Evolutionary conservation across 1,140 invertebrate species (phyloP).

Genomic region (Penaeus chinensis): DNA sequence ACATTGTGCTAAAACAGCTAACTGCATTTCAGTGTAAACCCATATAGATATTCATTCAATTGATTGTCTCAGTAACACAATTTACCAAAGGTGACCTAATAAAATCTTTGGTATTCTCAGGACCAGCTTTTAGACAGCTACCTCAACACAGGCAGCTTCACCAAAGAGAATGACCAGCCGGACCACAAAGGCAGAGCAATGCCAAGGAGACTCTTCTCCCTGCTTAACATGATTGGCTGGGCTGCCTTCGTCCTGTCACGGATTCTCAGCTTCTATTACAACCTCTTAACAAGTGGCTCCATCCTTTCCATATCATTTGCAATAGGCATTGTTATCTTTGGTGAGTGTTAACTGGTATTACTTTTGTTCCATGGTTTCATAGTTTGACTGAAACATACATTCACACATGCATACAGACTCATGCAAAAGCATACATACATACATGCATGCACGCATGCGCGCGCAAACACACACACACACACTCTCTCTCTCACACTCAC

Average conservation of each 20-base stretch:
- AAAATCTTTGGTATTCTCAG: constrained; percentile 69
- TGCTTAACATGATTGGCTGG: constrained; percentile 82
- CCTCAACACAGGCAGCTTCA: constrained; percentile 84
- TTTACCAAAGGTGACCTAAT: too few relatives aligned
- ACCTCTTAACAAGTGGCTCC: constrained; percentile 79
- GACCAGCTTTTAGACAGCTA: constrained; percentile 86
- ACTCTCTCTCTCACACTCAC: too few relatives aligned
- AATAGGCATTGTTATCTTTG: constrained; percentile 75
- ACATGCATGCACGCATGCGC: too few relatives aligned
- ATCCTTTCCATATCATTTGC: constrained; percentile 79
- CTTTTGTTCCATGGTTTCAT: constrained; percentile 10
- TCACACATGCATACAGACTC: too few relatives aligned
- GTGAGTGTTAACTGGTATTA: constrained; percentile 73
- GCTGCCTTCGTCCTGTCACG: constrained; percentile 76
- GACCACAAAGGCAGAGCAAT: constrained; percentile 72
- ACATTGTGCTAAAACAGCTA: too few relatives aligned
- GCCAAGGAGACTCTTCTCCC: constrained; percentile 74
- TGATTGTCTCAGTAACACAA: too few relatives aligned
- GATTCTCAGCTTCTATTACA: constrained; percentile 78
- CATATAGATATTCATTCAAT: too few relatives aligned
- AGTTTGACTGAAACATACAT: background rate
- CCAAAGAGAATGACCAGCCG: constrained; percentile 78
- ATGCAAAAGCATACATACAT: too few relatives aligned
- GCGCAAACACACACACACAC: too few relatives aligned
- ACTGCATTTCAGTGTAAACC: too few relatives aligned